phyloP scores from a whole-genome alignment of 2,797 vertebrate genomes.

The Falco columbarius region DNA sequence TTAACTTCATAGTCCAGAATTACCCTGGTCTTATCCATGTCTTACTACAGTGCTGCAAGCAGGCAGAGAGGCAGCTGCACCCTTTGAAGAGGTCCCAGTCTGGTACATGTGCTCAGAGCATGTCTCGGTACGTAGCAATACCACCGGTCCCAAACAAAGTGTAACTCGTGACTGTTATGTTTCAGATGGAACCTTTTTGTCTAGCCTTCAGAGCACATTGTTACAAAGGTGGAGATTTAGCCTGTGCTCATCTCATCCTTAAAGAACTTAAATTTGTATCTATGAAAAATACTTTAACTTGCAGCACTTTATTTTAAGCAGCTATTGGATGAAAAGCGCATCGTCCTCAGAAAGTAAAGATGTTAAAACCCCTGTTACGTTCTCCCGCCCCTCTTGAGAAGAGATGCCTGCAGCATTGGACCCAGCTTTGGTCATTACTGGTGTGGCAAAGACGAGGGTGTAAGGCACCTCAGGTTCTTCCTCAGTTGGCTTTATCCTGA shows the following conservation, averaged over 20 bases:
- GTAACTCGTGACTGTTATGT: not conserved
- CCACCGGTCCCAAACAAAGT: accelerated
- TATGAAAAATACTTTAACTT: not conserved
- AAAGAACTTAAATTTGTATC: not conserved
- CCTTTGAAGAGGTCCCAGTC: not conserved
- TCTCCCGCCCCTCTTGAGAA: not conserved
- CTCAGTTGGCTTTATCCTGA: not conserved
- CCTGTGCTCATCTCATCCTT: not conserved
- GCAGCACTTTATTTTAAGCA: not conserved
- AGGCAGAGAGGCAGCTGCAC: not conserved
- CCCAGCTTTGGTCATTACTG: accelerated
- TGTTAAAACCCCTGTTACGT: not conserved
- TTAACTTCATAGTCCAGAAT: not conserved
- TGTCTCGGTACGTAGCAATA: accelerated
- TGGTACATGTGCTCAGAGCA: not conserved
- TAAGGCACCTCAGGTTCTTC: not conserved
- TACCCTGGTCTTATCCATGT: not conserved
- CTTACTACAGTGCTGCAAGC: not conserved
- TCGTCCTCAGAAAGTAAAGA: not conserved
- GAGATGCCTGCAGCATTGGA: not conserved
- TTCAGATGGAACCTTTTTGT: not conserved
- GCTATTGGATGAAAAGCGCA: not conserved
- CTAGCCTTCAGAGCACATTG: not conserved
- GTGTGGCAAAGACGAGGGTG: not conserved
- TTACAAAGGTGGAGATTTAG: not conserved